Evolutionary conservation across 2,888 invertebrate genomes (phyloP).

Genomic region (Chironomus riparius): DNA sequence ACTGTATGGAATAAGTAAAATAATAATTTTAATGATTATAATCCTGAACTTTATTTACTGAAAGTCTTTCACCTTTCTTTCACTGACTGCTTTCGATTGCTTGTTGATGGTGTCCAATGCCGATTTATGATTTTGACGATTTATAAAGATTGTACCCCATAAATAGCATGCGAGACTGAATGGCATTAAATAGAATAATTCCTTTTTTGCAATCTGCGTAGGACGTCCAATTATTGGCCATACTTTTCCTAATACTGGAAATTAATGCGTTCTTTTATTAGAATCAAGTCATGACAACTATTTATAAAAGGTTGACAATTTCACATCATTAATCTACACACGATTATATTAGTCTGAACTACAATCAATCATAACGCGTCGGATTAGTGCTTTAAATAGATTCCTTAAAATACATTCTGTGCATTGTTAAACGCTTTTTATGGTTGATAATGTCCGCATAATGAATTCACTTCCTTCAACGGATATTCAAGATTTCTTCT

Average conservation of each 20-base stretch:
- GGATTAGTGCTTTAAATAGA: no score
- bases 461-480: no score
- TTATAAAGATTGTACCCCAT: slow-evolving; percentile 83
- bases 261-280: not conserved
- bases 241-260: slow-evolving; percentile 55
- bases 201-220: slow-evolving; percentile 75
- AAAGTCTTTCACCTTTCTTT: slow-evolving; percentile 48
- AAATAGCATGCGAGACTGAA: slow-evolving; percentile 80
- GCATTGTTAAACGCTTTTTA: no score
- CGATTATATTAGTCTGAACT: no score
- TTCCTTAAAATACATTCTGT: no score
- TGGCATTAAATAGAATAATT: slow-evolving; percentile 70
- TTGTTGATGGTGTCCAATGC: slow-evolving; percentile 65
- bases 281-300: not conserved
- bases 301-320: not conserved
- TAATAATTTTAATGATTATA: slow-evolving; percentile 24
- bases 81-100: slow-evolving; percentile 56
- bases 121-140: slow-evolving; percentile 60
- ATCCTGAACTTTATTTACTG: no score
- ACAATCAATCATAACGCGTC: no score
- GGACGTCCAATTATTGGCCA: slow-evolving; percentile 76
- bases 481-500: no score
- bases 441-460: no score
- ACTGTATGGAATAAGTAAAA: slow-evolving; percentile 44
- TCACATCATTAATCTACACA: no score